Evolutionary conservation across 2,888 invertebrate genomes (phyloP).

Genomic region (Hanleya hanleyi): DNA sequence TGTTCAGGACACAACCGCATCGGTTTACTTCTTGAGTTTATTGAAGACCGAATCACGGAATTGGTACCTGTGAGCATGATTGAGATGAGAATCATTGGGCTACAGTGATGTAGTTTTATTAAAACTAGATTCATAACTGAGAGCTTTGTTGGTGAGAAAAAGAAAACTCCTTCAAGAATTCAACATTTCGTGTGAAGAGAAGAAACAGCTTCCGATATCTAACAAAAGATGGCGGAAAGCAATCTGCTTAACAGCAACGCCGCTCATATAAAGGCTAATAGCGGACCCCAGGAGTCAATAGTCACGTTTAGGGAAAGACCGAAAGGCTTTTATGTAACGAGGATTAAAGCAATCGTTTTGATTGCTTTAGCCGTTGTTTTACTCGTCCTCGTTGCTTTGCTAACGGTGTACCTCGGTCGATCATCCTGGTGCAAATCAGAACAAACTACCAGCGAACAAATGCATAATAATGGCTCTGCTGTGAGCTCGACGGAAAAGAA

Average conservation of each 20-base stretch:
- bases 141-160: too few species aligned
- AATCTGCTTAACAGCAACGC: neutral
- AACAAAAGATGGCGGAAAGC: constrained; percentile 1
- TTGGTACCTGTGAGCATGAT: too few species aligned
- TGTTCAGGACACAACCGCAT: too few species aligned
- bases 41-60: too few species aligned
- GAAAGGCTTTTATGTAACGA: constrained; percentile 46
- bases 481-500: neutral
- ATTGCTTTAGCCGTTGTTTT: constrained; percentile 39
- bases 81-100: too few species aligned
- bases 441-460: neutral
- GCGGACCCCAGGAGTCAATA: constrained; percentile 31
- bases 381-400: constrained; percentile 41
- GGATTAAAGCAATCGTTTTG: constrained; percentile 43
- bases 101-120: too few species aligned
- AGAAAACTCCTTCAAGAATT: too few species aligned
- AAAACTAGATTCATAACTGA: too few species aligned
- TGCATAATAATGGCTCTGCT: neutral
- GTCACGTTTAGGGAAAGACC: constrained; percentile 36
- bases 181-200: too few species aligned
- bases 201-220: too few species aligned
- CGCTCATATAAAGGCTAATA: neutral
- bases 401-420: constrained; percentile 39
- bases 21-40: too few species aligned
- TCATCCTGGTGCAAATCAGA: constrained; percentile 1